Base-by-base conservation (phyloP, 2,888 invertebrate species). In the Eristalinus sepulchralis region DNA sequence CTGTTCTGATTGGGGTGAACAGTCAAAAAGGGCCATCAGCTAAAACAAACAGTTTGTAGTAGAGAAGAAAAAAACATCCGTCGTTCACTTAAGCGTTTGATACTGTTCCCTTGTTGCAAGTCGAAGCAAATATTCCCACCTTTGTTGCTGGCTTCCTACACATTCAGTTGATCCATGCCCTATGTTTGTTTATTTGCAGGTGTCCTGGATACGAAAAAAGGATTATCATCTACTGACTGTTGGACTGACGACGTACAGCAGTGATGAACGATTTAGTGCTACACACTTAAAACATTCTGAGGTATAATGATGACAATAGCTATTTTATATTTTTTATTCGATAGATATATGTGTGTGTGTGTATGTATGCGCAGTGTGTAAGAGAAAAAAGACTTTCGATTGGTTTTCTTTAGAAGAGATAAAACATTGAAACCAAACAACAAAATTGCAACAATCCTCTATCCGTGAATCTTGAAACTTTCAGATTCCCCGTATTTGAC, bases 211-310 rank as follows among this genome's bases (percentile, higher is more conserved):
- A 89, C 94, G 96, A 91, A 94, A 96, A 92, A 96, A 96, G 93
- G 97, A 97, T 92, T 97, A 96, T 90, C 96, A 97, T 91, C 94
- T 98, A 83, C 94, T 97, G 82, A 98, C 97, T 76, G 97, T 97
- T 70, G 97, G 97, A 5, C 93, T 97, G 89, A 96, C 96, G 59
- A 97, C 97, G 2, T 97, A 97, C 93, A 97, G 97, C 90, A 97
- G 97, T 89, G 97, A 98, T 91, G 97, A 96, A 91, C 94, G 97
- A 90, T 97, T 97, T 93, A 96, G 96, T 91, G 96, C 97, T 63
- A 95, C 96, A 89, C 97, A 97, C 92, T 94, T 97, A 88, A 96
- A 96, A 90, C 96, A 97, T 93, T 96, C 97, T 89, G 97, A 97
- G 95, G 96, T 27, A 27, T 27, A 5, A 3, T 27, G 27, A 27